Evolutionary conservation across 2,113 vertebrate genomes (phyloP).

Genomic region (Mus pahari): DNA sequence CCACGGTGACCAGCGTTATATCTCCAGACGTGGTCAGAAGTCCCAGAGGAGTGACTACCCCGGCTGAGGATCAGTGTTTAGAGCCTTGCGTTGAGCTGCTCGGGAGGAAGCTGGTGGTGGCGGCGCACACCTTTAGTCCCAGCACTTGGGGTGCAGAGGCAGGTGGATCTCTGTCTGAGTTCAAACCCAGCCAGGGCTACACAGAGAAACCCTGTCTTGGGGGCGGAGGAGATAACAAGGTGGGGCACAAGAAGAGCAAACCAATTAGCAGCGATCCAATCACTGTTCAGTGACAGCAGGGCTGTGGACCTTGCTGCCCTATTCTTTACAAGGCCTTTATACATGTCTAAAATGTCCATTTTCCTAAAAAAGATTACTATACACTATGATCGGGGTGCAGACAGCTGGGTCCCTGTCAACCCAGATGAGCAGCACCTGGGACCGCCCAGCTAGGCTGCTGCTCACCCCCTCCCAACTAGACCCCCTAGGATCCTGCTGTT

Average conservation of each 20-base stretch:
- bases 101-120: not conserved
- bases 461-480: not conserved
- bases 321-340: not conserved
- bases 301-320: not conserved
- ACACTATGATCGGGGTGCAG: not conserved
- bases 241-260: no score
- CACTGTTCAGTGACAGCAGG: not conserved
- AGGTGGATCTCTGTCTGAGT: not conserved
- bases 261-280: no score
- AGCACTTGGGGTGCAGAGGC: not conserved
- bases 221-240: rapidly evolving
- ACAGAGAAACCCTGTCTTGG: not conserved
- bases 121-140: not conserved
- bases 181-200: not conserved
- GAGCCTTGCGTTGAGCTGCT: not conserved
- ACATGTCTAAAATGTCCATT: not conserved
- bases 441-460: not conserved
- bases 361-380: not conserved
- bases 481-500: not conserved
- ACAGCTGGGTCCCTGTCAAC: rapidly evolving
- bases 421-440: not conserved
- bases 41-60: not conserved
- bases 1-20: not conserved
- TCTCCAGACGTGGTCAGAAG: not conserved
- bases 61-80: not conserved